A percentile compares a stretch with the other conserved stretches of the same genome.
phyloP scores from a whole-genome alignment of 2,888 invertebrate species.

The Siphonodentalium dalli region DNA sequence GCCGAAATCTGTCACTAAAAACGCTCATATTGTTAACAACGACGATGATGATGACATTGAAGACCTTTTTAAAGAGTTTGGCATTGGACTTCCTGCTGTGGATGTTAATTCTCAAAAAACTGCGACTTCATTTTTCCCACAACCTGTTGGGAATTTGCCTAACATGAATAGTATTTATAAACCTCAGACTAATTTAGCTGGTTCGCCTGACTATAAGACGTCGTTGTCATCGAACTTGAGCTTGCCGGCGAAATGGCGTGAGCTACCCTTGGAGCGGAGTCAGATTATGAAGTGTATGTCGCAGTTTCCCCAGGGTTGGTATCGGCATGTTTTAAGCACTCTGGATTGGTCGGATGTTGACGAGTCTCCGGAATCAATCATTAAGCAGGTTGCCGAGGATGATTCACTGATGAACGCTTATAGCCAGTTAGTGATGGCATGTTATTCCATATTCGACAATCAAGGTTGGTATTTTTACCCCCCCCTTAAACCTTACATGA shows the following conservation, averaged over 20 bases:
- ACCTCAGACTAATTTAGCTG: conserved; percentile 53
- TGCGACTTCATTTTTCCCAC: conserved; percentile 15
- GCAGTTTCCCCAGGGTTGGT: conserved; percentile 57
- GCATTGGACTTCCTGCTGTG: conserved; percentile 54
- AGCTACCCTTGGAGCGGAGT: conserved; percentile 52
- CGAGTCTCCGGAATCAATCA: conserved; percentile 39
- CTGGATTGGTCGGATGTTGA: conserved; percentile 44
- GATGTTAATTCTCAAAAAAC: conserved; percentile 41
- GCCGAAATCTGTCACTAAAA: conserved; percentile 9
- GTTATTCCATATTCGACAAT: conserved; percentile 56
- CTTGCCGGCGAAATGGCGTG: conserved; percentile 53
- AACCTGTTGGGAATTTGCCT: conserved; percentile 28
- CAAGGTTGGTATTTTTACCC: conserved; percentile 36
- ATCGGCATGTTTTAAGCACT: conserved; percentile 45
- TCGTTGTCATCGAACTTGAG: conserved; percentile 52
- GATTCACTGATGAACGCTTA: conserved; percentile 52
- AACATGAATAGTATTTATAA: conserved; percentile 50
- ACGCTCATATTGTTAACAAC: conserved; percentile 19
- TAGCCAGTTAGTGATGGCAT: conserved; percentile 59
- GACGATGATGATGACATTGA: conserved; percentile 39
- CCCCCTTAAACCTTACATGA: neutral
- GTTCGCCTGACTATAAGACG: conserved; percentile 54
- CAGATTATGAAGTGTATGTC: conserved; percentile 43
- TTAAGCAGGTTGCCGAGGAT: conserved; percentile 45
- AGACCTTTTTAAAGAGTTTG: conserved; percentile 49